Evolutionary conservation across 2,888 invertebrate species (phyloP), one percentile per base, ranked within the genome.

Genomic region (Ophioninae sp.): DNA sequence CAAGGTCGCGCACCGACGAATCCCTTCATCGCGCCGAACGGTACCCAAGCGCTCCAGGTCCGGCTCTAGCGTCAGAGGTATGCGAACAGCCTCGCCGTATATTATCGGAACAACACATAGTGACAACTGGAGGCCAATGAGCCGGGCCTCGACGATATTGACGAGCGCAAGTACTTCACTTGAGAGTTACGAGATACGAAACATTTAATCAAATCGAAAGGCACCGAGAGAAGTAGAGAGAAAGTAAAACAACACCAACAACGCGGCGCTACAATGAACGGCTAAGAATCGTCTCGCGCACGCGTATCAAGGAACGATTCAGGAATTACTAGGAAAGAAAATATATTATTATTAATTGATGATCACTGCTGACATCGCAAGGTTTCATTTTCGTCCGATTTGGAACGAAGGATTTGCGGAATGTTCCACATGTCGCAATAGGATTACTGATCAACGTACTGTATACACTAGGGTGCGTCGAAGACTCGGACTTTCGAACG

Each of bases 31-130:
- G 92, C 94, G 85, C 93, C 93, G 81, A 93, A 93, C 86, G 91
- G 93, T 63, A 93, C 94, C 7, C 95, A 94, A 89, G 94, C 95
- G 82, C 95, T 95, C 89, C 95, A 95, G 91, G 94, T 95, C 87
- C 95, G 94, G 89, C 94, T 95, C 92, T 95, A 94, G 93, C 93
- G 91, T 87, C 90, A 90, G 88, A 92, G 91, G 86, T 91, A 92
- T 58, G 87, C 88, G 41, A 89, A 88, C 64, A 90, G 86, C 77
- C 90, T 92, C 80, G 91, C 90, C 68, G 90, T 91, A 83, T 92
- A 88, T 86, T 92, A 90, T 85, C 90, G 88, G 77, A 90, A 88
- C 68, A 90, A 88, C 80, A 91, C 90, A 88, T 89, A 90, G 85
- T 88, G 87, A 88, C 86, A 86, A 81, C 82, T 82, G 61, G 79